Base-by-base conservation (phyloP, 2,888 invertebrate species). In the Nezara viridula region DNA sequence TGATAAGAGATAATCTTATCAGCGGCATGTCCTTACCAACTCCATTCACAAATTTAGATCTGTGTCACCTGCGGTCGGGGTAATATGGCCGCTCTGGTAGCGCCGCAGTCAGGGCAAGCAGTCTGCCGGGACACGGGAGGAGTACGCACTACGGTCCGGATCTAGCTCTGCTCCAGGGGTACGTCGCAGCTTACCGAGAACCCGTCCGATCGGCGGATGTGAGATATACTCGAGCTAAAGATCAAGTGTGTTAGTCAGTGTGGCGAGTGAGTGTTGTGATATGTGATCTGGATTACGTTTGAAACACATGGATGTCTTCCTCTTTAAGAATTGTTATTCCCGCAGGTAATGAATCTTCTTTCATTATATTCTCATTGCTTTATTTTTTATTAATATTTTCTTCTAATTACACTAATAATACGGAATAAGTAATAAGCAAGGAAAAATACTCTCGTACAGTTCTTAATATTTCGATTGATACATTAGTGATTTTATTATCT, bases 1-100 rank as follows among this genome's bases (percentile, higher is more conserved):
- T 81, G 81, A 81, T 81, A 81, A 81, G 44, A 81, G 44, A 73
- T 81, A 81, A 81, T 81, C 44, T 81, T 81, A 81, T 81, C 81
- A 81, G 81, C 44, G 40, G 81, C 44, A 81, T 81, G 81, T 81
- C 44, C 81, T 81, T 81, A 81, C 12, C 81, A 81, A 47, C 81
- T 81, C 81, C 81, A 81, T 81, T 81, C 81, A 81, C 81, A 81
- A 81, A 81, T 81, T 81, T 81, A 81, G 81, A 81, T 81, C 44
- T 81, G 81, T 81, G 81, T 81, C 81, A 81, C 81, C 81, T 81
- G 81, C 81, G 81, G 81, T n/a, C 44, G 24, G 44, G 81, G 9
- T 40, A 81, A 81, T 81, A 81, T 81, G 81, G 81, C 81, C 44
- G 81, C 37, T 7, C 12, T 5, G 44, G 32, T 44, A 44, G 21